These are phyloP conservation scores for Eurytoma adleriae DNA, from an alignment of 2,888 invertebrate species.

Conservation along the genomic window DNA sequence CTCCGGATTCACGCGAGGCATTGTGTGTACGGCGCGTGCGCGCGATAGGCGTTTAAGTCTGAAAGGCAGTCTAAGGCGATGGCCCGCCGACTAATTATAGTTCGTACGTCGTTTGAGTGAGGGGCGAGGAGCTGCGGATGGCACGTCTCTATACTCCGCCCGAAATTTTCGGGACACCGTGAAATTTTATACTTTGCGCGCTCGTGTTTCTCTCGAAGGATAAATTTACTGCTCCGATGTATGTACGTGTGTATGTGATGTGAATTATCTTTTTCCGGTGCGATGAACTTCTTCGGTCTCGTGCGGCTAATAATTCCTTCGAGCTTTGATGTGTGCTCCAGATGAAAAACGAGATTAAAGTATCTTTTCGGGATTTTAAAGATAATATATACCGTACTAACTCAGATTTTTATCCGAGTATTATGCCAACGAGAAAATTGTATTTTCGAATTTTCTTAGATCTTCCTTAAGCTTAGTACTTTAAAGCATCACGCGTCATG, in stretches of 20 bases:
- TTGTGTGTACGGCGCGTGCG: background rate
- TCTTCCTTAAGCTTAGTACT: too few relatives aligned
- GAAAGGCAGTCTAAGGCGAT: constrained; percentile 40
- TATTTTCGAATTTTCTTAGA: too few relatives aligned
- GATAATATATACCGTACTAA: too few relatives aligned
- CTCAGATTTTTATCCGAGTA: too few relatives aligned
- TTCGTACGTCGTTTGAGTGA: constrained; percentile 34
- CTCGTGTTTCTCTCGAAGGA: too few relatives aligned
- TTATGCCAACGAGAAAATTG: too few relatives aligned
- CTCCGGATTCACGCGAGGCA: constrained; percentile 3
- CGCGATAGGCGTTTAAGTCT: constrained; percentile 8
- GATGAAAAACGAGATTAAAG: too few relatives aligned
- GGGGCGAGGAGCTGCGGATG: background rate
- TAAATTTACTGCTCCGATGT: background rate
- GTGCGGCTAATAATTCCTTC: constrained; percentile 28
- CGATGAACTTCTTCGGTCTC: background rate
- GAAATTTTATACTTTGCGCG: background rate
- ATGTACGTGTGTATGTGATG: background rate
- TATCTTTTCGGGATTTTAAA: too few relatives aligned
- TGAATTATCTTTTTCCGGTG: background rate
- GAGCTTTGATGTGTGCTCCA: too few relatives aligned
- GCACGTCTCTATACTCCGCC: constrained; percentile 33
- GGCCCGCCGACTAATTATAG: constrained; percentile 54
- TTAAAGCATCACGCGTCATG: too few relatives aligned
- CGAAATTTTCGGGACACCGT: constrained; percentile 6